phyloP scores from a whole-genome alignment of 2,797 vertebrate genomes.

The Sebastes trivittatus region DNA sequence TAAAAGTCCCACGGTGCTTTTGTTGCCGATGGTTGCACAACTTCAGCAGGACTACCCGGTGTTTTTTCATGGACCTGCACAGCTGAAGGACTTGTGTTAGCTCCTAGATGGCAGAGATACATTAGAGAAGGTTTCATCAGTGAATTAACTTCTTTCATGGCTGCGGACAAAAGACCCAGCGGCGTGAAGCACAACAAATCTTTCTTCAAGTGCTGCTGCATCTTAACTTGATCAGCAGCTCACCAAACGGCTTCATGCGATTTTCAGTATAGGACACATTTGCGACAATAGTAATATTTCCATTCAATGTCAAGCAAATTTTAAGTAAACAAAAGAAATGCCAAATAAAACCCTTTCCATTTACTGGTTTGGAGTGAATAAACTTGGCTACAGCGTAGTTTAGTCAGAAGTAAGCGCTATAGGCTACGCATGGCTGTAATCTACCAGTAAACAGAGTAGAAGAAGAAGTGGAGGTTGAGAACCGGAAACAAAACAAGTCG shows the following conservation, averaged over 20 bases:
- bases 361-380: not conserved
- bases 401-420: not conserved
- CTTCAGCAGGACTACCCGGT: conserved; percentile 39
- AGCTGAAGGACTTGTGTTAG: conserved; percentile 18
- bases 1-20: conserved; percentile 73
- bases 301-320: not conserved
- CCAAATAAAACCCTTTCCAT: not conserved
- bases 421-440: not conserved
- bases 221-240: not conserved
- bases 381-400: not conserved
- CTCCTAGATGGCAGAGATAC: conserved; percentile 4
- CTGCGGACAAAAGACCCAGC: not conserved
- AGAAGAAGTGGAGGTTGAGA: not conserved
- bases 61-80: conserved; percentile 48
- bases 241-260: not conserved
- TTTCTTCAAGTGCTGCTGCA: not conserved
- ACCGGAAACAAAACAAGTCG: no score
- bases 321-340: not conserved
- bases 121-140: not conserved
- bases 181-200: not conserved
- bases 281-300: not conserved
- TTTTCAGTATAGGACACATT: not conserved
- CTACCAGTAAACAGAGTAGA: not conserved
- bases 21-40: conserved; percentile 73
- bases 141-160: not conserved